Evolutionary conservation across 2,113 vertebrate genomes (phyloP).

Genomic region (Jaculus jaculus): DNA sequence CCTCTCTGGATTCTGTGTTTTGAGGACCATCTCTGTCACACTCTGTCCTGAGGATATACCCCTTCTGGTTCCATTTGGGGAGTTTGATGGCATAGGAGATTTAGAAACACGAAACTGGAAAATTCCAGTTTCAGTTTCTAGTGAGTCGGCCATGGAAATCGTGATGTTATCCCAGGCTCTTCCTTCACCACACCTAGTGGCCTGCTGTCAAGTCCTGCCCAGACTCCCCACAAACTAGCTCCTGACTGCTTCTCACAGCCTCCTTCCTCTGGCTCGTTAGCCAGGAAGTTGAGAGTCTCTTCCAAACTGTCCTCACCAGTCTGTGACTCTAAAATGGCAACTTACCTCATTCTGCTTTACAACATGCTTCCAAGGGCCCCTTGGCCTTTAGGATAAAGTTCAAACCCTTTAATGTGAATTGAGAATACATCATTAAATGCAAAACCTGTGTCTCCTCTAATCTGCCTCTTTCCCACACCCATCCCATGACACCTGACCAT

Average conservation of each 20-base stretch:
- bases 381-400: background rate
- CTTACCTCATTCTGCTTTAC: background rate
- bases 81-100: too few relatives aligned
- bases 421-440: background rate
- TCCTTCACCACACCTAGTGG: background rate
- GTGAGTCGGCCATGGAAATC: too few relatives aligned
- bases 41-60: background rate
- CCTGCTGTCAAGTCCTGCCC: too few relatives aligned
- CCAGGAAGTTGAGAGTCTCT: background rate
- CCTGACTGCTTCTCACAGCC: too few relatives aligned
- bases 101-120: background rate
- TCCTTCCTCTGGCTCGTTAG: rapidly evolving
- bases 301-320: rapidly evolving
- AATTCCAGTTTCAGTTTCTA: background rate
- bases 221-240: too few relatives aligned
- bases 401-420: background rate
- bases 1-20: rapidly evolving
- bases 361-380: background rate
- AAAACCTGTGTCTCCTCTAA: background rate
- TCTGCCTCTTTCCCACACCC: too few relatives aligned
- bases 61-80: too few relatives aligned
- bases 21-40: background rate
- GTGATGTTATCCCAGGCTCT: background rate
- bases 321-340: background rate
- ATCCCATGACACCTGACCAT: too few relatives aligned